Base-by-base conservation (phyloP, 2,888 invertebrate genomes). In the Eurois occulta region DNA sequence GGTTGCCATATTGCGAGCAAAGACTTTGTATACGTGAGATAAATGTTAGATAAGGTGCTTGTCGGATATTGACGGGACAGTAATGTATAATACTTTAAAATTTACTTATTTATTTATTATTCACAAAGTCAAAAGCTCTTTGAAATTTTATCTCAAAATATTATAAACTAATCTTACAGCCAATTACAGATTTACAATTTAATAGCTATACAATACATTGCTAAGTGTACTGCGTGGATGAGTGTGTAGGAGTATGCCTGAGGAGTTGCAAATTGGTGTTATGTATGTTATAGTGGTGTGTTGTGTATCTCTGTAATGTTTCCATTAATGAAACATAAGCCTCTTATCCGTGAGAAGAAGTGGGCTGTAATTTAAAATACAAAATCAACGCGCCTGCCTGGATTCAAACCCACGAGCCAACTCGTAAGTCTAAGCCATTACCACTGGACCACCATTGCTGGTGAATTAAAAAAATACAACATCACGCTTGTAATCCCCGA, bases 1-100 rank as follows among this genome's bases (percentile, higher is more conserved):
- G 70, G 38, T 55, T 35, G 65, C 71, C 77, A 68, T 86, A 60
- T 83, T 81, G 71, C 35, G 55, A 21, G 43, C 38, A 13, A 66
- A 58, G 28, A 65, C 48, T 85, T 55, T 21, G 52, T 52, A 35
- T 18, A n/a, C 13, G 8, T 21, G 38, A 32, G 38, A 48, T 58
- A 32, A n/a, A 16, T 41, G 16, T 18, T 43, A 6, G 11, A 2
- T n/a, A 16, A 68, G 24, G n/a, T n/a, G 24, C 28, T 67, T 72
- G 24, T 32, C 6, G 10, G 7, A 8, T 43, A 69, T 35, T n/a
- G 18, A 66, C 0, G 32, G 2, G 4, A 64, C 21, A 32, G 1
- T 32, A 32, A 7, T 32, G 18, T 4, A 21, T 32, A 32, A 8
- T 32, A n/a, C n/a, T n/a, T n/a, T n/a, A n/a, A n/a, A n/a, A n/a